Base-by-base conservation (phyloP, 2,888 invertebrate species). In the Trichogramma dendrolimi region DNA sequence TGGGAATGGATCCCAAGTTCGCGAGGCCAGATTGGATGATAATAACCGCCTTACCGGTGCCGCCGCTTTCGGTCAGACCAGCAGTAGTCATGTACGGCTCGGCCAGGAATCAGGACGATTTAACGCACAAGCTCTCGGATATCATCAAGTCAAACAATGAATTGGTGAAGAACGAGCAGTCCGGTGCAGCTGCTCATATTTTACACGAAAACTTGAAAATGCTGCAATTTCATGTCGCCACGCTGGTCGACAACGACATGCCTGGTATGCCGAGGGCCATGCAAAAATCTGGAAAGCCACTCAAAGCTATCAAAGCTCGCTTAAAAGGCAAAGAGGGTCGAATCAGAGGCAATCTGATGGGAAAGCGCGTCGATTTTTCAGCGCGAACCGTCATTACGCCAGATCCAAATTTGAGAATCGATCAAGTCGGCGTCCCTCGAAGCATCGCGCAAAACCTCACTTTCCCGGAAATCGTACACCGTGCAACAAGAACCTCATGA, bases 11-110 rank as follows among this genome's bases (percentile, higher is more conserved):
- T 79, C 96, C 97, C 0, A 94, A 94, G 79, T 95, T 89, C 80
- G 94, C 98, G 0, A 86, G 99, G 55, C 99, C 99, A 5, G 99
- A 99, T 82, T 99, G 99, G 98, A 98, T 99, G 98, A 91, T 99
- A 68, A 86, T 96, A 5, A 97, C 98, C 3, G 96, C 96, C 8
- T 80, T 99, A 63, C 99, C 99, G 0, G 99, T 99, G 0, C 97
- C 99, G 1, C 99, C 99, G 4, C 81, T 99, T 39, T 88, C 93
- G 1, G 98, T 99, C 0, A 85, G 99, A 67, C 99, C 99, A 0
- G 97, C 99, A 58, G 98, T 99, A 5, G 95, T 98, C 6, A 99
- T 98, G 94, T 94, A 94, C 80, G 99, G 99, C n/a, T 94, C 97
- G 0, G 98, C 98, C 0, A 91, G 94, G 77, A 99, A 98, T 85